These are phyloP conservation scores for Noctua fimbriata DNA, from an alignment of 2,888 invertebrate genomes.

Conservation along the genomic window DNA sequence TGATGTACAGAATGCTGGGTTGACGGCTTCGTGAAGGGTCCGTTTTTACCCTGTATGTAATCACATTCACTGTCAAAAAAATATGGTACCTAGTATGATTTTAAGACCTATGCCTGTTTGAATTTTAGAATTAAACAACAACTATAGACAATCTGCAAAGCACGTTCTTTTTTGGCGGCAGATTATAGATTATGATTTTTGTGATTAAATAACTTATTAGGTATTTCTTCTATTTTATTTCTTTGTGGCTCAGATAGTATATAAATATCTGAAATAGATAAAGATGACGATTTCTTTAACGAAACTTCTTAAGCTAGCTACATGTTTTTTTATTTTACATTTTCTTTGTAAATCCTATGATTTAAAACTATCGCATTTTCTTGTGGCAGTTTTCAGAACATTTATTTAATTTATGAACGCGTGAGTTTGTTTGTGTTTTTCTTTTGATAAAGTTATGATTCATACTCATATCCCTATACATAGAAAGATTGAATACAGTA, in stretches of 20 bases:
- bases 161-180: neutral
- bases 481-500: neutral
- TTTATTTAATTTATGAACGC: slow-evolving; percentile 20
- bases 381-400: neutral
- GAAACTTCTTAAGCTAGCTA: neutral
- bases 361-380: neutral
- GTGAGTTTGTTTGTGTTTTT: slow-evolving; percentile 21
- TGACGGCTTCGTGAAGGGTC: no score
- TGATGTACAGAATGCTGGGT: no score
- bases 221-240: neutral
- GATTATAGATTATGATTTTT: neutral
- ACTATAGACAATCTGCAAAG: neutral
- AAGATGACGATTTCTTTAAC: neutral
- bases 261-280: neutral
- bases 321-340: neutral
- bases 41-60: neutral
- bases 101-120: neutral
- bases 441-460: slow-evolving; percentile 8
- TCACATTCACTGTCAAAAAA: neutral
- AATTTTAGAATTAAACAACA: neutral
- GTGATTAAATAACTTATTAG: neutral
- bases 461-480: neutral
- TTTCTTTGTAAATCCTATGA: neutral
- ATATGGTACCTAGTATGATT: neutral
- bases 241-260: neutral